Base-by-base conservation (phyloP, 2,888 invertebrate species). In the Ophion slaviceki region DNA sequence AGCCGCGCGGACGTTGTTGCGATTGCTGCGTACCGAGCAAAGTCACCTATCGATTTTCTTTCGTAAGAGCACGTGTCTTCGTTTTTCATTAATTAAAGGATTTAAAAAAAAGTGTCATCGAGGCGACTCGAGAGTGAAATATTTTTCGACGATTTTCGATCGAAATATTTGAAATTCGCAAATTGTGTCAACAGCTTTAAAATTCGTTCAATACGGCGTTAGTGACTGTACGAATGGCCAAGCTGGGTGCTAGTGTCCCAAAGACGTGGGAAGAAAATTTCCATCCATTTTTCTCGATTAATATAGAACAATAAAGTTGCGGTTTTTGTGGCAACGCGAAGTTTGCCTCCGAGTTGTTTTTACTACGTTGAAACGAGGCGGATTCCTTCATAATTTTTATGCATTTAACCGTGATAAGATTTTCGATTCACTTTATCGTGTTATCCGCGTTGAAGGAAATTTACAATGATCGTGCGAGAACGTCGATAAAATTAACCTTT, bases 1-100 rank as follows among this genome's bases (percentile, higher is more conserved):
- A 75, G 82, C 84, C 78, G 87, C 78, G 85, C 88, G 87, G 80
- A 75, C 86, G 81, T 88, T 70, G 24, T 40, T 71, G 75, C 45
- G 40, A 74, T 40, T 64, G 66, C 47, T 66, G 76, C 66, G 64
- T 62, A 53, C 59, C 11, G 40, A 67, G 24, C 32, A 59, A 67
- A 62, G 32, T 83, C 57, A 36, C 20, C 17, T 77, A 82, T 86
- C 82, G 86, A 82, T 82, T 82, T 77, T 57, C 45, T 70, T 17
- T 74, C 47, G 40, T 28, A 36, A 71, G 17, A 57, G 32, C 83
- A 83, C 86, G 83, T 83, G 86, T 24, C 32, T 76, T 47, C 36
- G 32, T 36, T 67, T n/a, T 57, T 59, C 24, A 57, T 59, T 28
- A 57, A 57, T 61, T 61, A 8, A 10, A 14, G 1, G 2, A 61